phyloP scores from a whole-genome alignment of 2,888 invertebrate genomes.

The Hirtodrosophila histrioides region DNA sequence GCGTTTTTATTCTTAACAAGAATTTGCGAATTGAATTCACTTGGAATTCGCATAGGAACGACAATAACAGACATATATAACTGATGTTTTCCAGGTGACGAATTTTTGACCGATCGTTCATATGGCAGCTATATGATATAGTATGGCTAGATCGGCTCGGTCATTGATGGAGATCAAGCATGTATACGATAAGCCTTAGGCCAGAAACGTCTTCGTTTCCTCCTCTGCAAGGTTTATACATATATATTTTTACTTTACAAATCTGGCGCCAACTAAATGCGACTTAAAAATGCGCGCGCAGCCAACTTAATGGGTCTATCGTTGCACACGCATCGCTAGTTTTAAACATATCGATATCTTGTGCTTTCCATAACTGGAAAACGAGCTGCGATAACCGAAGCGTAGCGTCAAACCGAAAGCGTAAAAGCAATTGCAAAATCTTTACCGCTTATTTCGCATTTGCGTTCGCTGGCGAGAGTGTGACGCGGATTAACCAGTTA shows the following conservation, averaged over 20 bases:
- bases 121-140: no score
- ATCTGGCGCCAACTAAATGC: neutral
- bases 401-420: conserved; percentile 46
- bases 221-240: no score
- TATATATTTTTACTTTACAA: neutral
- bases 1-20: no score
- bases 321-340: conserved; percentile 23
- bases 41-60: no score
- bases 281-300: neutral
- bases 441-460: conserved; percentile 72
- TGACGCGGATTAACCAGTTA: conserved; percentile 16
- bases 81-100: no score
- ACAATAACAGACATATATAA: no score
- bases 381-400: conserved; percentile 18
- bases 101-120: no score
- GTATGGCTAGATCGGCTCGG: no score
- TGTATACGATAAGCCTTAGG: no score
- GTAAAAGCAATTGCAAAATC: conserved; percentile 65
- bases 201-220: no score
- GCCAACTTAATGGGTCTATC: neutral
- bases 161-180: no score
- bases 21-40: no score
- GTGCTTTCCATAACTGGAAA: conserved; percentile 50
- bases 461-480: conserved; percentile 54
- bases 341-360: conserved; percentile 20